A percentile compares a stretch with the other conserved stretches of the same genome.
Evolutionary conservation across 1,140 invertebrate genomes (phyloP).

Genomic region (Trachymyrmex septentrionalis): DNA sequence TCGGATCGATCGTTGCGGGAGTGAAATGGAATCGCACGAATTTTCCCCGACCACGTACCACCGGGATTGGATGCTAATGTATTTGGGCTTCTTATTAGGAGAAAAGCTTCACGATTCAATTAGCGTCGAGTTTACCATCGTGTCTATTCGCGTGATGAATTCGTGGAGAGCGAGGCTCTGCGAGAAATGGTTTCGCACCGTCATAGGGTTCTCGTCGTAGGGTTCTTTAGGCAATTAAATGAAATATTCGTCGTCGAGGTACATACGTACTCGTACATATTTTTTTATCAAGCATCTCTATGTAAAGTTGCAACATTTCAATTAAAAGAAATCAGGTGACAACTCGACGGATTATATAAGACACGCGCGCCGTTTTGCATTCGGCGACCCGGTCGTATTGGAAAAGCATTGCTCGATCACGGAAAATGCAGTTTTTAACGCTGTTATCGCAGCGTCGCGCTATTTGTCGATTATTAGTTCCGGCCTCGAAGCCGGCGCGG

Average conservation of each 20-base stretch:
- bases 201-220: not conserved
- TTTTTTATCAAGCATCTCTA: not conserved
- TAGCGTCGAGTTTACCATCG: constrained; percentile 71
- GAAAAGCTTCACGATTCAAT: constrained; percentile 73
- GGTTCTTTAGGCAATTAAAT: not conserved
- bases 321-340: not conserved
- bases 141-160: constrained; percentile 31
- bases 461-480: constrained; percentile 40
- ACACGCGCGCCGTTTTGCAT: not conserved
- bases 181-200: not conserved
- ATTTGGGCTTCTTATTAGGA: constrained; percentile 76
- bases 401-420: not conserved
- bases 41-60: constrained; percentile 58
- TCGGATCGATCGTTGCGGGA: constrained; percentile 10
- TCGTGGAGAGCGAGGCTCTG: not conserved
- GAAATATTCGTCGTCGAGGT: not conserved
- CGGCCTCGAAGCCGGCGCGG: not conserved
- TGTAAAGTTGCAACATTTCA: not conserved
- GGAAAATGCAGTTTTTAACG: constrained; percentile 17
- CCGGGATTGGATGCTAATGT: constrained; percentile 74
- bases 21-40: constrained; percentile 62
- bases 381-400: not conserved
- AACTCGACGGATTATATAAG: no score
- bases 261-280: no score
- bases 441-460: constrained; percentile 31